Conservation (phyloP, 1,140 invertebrate species). For the Drosophila sp. region DNA sequence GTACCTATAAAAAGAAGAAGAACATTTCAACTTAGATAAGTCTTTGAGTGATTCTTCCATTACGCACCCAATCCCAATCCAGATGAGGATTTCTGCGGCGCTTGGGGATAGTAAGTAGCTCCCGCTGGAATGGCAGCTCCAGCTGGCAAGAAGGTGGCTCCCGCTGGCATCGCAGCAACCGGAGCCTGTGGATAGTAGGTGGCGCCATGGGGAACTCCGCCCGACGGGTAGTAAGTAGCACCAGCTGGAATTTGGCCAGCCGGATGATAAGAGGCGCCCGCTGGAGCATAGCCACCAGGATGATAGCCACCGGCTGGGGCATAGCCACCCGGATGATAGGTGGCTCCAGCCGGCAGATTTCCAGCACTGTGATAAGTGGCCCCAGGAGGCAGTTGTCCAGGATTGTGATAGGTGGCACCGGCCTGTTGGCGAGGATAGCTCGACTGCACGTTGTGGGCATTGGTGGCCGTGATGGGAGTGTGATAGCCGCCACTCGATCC, state of each 20-base stretch:
- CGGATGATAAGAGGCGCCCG: constrained; percentile 62
- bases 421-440: constrained; percentile 65
- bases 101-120: constrained; percentile 71
- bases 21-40: not conserved
- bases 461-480: constrained; percentile 65
- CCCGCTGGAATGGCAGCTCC: constrained; percentile 68
- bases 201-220: constrained; percentile 58
- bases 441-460: constrained; percentile 67
- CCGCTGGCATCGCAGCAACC: constrained; percentile 52
- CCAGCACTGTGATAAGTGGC: constrained; percentile 69
- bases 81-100: constrained; percentile 62
- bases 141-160: constrained; percentile 66
- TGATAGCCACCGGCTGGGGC: constrained; percentile 59
- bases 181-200: constrained; percentile 70
- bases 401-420: constrained; percentile 57
- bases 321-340: constrained; percentile 58
- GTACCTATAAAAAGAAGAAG: constrained; percentile 49
- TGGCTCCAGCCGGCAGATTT: constrained; percentile 60
- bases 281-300: constrained; percentile 51
- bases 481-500: constrained; percentile 45
- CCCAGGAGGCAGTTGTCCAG: constrained; percentile 58
- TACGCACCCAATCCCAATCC: constrained; percentile 72
- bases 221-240: constrained; percentile 56
- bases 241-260: constrained; percentile 53
- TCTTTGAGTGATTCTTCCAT: not conserved